phyloP scores from a whole-genome alignment of 2,113 vertebrate genomes.

The Toxotes jaculatrix region DNA sequence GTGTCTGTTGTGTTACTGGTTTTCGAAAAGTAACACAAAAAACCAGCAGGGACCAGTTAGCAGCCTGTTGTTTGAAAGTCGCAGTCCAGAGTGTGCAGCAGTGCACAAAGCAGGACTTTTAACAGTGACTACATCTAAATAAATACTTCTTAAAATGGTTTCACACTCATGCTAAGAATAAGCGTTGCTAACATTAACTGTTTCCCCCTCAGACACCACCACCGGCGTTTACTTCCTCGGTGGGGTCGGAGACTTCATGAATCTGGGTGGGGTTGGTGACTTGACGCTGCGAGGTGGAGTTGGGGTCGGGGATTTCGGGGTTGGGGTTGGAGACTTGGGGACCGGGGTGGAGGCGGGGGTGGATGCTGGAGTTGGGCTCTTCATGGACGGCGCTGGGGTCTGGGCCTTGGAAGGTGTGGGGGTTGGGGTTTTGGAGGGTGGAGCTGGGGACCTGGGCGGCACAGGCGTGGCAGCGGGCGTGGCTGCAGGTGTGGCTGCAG shows the following conservation, averaged over 20 bases:
- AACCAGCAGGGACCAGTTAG: background rate
- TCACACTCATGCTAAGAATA: constrained; percentile 66
- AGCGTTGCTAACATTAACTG: constrained; percentile 11
- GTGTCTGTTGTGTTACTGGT: background rate
- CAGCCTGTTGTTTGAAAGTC: background rate
- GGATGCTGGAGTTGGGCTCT: constrained; percentile 74
- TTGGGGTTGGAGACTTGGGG: constrained; percentile 58
- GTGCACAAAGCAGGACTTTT: background rate
- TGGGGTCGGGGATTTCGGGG: background rate
- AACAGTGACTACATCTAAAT: constrained; percentile 46
- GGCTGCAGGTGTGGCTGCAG: background rate
- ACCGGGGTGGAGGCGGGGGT: constrained; percentile 61
- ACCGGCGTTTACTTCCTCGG: constrained; percentile 71
- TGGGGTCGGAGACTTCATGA: constrained; percentile 28
- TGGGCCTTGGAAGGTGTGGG: constrained; percentile 73
- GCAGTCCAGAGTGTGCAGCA: background rate
- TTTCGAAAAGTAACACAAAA: background rate
- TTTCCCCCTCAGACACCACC: constrained; percentile 9
- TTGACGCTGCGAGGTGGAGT: constrained; percentile 47
- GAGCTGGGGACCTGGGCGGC: constrained; percentile 71
- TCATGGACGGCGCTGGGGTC: constrained; percentile 72
- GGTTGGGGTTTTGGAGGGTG: constrained; percentile 70
- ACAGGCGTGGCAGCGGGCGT: constrained; percentile 61
- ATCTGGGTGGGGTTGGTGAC: constrained; percentile 40
- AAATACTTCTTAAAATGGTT: constrained; percentile 32